Conservation (phyloP, 2,888 invertebrate species). For the Apantesis nais region DNA sequence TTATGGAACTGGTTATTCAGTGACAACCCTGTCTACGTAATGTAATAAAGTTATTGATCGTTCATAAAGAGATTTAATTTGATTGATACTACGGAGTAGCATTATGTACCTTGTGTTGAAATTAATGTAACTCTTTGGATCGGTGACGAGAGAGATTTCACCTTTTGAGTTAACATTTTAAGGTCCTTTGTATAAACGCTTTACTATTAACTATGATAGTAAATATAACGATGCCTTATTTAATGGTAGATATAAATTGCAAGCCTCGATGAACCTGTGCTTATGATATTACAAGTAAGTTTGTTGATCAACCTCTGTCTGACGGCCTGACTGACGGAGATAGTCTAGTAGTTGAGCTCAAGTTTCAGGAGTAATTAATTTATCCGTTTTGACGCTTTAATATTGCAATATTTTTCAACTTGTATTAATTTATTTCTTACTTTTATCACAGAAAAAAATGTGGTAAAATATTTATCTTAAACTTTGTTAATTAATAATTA, state of each 20-base stretch:
- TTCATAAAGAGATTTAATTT: not conserved
- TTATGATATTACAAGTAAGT: not conserved
- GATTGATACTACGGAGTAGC: not conserved
- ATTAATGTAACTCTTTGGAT: not conserved
- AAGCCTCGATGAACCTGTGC: not conserved
- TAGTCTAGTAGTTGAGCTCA: not conserved
- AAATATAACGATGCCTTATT: not conserved
- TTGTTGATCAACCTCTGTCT: not conserved
- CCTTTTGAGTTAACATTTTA: not conserved
- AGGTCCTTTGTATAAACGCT: not conserved
- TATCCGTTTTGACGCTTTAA: not conserved
- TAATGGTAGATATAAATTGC: not conserved
- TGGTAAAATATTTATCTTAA: not conserved
- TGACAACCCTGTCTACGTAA: not conserved
- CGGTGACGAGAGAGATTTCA: not conserved
- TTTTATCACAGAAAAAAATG: not conserved
- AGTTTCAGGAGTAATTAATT: not conserved
- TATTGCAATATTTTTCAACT: not conserved
- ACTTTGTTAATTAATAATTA: not conserved
- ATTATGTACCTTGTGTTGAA: not conserved
- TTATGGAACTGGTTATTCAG: not conserved
- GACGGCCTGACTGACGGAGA: not conserved
- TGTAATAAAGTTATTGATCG: not conserved
- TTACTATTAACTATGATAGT: too few relatives aligned
- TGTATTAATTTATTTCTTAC: not conserved